These are phyloP conservation scores for Diadophis punctatus DNA, from an alignment of 2,113 vertebrate genomes.

Conservation along the genomic window DNA sequence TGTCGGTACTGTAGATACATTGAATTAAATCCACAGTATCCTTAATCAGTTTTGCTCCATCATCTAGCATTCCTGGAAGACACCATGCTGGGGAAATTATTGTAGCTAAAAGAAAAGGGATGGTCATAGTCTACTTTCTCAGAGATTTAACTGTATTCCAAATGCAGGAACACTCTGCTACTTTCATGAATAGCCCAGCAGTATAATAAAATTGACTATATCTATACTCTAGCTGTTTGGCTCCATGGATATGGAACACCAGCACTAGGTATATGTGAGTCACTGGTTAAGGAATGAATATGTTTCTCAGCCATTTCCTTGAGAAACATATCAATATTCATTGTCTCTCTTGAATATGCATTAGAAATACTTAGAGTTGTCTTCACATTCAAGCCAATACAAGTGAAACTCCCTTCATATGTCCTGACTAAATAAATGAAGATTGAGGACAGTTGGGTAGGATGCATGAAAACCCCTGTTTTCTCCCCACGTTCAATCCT, in stretches of 20 bases:
- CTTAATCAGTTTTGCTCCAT: background rate
- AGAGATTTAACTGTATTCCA: background rate
- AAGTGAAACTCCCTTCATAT: background rate
- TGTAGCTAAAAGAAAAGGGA: background rate
- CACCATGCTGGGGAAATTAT: background rate
- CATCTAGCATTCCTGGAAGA: background rate
- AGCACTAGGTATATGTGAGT: background rate
- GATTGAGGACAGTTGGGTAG: background rate
- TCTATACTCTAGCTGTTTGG: background rate
- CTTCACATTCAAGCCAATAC: background rate
- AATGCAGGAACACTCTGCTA: background rate
- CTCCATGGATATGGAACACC: background rate
- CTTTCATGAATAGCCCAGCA: background rate
- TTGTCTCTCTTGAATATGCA: background rate
- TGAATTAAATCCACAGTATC: background rate
- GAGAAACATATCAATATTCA: background rate
- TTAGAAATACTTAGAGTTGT: background rate
- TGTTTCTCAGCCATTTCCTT: background rate
- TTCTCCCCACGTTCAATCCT: background rate
- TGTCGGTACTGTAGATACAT: background rate
- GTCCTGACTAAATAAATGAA: background rate
- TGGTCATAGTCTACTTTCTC: background rate
- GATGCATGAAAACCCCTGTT: background rate
- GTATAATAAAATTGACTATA: background rate
- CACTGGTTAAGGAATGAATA: background rate